Percentiles rank a stretch among this genome's conserved stretches.
These are phyloP conservation scores for Agapornis roseicollis DNA, from an alignment of 2,113 vertebrate species.

Conservation along the genomic window DNA sequence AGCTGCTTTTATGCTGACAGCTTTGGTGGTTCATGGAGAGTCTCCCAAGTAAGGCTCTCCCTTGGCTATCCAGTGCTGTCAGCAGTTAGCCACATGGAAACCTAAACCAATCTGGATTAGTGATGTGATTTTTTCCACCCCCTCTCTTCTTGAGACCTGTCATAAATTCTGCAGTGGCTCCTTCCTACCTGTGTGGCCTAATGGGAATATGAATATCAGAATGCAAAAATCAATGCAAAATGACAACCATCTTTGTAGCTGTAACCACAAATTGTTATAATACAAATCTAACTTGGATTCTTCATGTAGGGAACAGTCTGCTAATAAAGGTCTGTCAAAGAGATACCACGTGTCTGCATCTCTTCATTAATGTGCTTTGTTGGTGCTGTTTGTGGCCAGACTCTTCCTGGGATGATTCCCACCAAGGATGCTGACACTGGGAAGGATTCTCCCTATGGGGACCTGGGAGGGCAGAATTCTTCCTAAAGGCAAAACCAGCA, in stretches of 20 bases:
- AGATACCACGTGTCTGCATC: background rate
- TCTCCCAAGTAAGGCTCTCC: background rate
- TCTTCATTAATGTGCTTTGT: fast-evolving
- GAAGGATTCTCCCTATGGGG: background rate
- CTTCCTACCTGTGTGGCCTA: conserved; percentile 57
- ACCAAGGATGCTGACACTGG: background rate
- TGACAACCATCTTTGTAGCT: conserved; percentile 61
- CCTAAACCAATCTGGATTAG: background rate
- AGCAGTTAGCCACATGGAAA: background rate
- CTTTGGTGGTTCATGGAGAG: background rate
- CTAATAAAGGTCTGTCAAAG: conserved; percentile 82
- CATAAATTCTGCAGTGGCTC: conserved; percentile 23
- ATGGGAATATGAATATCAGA: conserved; percentile 56
- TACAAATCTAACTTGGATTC: conserved; percentile 64
- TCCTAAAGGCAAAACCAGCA: background rate
- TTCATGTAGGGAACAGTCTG: conserved; percentile 74
- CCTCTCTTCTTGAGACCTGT: background rate
- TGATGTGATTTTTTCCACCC: background rate
- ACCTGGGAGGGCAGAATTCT: background rate
- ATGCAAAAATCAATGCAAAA: conserved; percentile 78
- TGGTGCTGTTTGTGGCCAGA: background rate
- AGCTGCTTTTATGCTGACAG: background rate
- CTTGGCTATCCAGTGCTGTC: background rate
- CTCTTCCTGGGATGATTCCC: background rate
- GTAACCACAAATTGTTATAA: conserved; percentile 71